Conservation (phyloP, 2,797 vertebrate genomes). For the Syncerus caffer region DNA sequence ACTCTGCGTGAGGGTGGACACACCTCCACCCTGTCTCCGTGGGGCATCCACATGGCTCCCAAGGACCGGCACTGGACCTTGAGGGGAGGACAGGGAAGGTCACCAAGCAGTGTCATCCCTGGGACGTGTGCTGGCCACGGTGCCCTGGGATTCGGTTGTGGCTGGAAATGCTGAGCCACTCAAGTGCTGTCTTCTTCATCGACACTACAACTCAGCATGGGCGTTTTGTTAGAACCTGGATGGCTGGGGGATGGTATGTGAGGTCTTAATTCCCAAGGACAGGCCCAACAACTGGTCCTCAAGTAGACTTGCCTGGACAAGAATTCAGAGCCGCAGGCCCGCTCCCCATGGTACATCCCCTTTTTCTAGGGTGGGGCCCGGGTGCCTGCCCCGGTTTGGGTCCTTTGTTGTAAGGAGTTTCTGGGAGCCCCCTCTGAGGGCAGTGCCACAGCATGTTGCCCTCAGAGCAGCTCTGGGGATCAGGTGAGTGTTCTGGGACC, state of each 20-base stretch:
- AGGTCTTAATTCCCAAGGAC: background rate
- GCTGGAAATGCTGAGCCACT: background rate
- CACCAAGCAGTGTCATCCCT: rapidly evolving
- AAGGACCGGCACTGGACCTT: background rate
- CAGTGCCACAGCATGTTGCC: background rate
- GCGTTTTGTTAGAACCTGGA: background rate
- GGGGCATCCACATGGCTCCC: background rate
- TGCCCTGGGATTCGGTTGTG: background rate
- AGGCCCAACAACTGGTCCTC: background rate
- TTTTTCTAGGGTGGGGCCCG: background rate
- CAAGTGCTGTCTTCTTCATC: background rate
- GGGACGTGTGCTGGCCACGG: rapidly evolving
- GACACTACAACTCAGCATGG: background rate
- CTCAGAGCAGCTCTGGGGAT: background rate
- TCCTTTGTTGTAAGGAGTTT: background rate
- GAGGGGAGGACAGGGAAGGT: background rate
- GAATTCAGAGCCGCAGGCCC: background rate
- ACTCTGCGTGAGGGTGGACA: background rate
- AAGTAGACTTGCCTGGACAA: background rate
- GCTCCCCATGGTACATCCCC: background rate
- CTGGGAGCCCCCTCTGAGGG: background rate
- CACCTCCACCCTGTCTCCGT: background rate
- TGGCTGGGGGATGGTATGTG: background rate
- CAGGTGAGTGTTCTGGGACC: background rate
- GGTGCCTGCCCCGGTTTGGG: background rate